Evolutionary conservation across 1,140 invertebrate species (phyloP).

Genomic region (Pogonomyrmex californicus): DNA sequence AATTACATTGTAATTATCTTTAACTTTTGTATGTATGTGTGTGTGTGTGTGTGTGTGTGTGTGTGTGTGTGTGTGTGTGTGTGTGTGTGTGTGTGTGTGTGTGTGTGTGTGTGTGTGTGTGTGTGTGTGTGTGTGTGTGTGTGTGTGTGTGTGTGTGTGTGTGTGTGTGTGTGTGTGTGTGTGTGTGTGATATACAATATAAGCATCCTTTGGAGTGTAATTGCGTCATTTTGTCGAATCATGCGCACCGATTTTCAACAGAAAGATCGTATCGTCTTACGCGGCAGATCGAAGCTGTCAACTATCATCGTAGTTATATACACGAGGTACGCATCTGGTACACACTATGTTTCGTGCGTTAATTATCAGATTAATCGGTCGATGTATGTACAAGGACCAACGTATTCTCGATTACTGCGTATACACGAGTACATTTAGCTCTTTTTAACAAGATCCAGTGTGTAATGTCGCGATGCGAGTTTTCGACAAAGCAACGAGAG

Average conservation of each 20-base stretch:
- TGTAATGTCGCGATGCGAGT: not conserved
- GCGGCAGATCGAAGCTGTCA: not conserved
- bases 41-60: no score
- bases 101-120: no score
- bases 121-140: no score
- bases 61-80: no score
- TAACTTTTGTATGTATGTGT: no score
- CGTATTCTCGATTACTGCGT: not conserved
- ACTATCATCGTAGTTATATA: not conserved
- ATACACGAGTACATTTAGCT: not conserved
- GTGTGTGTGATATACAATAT: not conserved
- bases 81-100: no score
- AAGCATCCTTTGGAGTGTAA: not conserved
- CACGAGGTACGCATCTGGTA: not conserved
- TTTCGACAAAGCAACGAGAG: slow-evolving; percentile 39
- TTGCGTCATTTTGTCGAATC: not conserved
- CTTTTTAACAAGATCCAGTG: slow-evolving; percentile 36
- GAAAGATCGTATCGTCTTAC: not conserved
- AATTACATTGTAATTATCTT: no score
- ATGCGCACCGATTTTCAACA: not conserved
- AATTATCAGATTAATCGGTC: slow-evolving; percentile 29
- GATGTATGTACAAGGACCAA: not conserved
- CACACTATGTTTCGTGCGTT: not conserved
- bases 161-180: no score
- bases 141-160: no score